Base-by-base conservation (phyloP, 2,888 invertebrate species). In the Drosophila melanosoma region DNA sequence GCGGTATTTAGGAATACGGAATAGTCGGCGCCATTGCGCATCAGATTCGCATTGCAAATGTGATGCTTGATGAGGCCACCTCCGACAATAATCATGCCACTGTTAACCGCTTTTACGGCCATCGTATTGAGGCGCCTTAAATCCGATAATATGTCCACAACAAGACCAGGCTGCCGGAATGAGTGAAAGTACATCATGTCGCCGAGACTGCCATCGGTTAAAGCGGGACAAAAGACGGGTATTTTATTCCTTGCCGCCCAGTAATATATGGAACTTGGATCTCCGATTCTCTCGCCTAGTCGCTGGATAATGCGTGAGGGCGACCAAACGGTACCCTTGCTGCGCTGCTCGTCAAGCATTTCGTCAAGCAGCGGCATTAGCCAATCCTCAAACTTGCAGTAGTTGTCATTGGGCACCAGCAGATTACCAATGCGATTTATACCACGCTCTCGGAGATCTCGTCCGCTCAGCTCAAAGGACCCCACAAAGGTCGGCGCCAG, bases 181-280 rank as follows among this genome's bases (percentile, higher is more conserved):
- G 99, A 98, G 93, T 99, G 99, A 91, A 99, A 99, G 93, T 98
- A 99, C 95, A 99, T 97, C 99, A 99, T 99, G 92, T 99, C 99
- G 0, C 99, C 99, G 72, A 97, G 94, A 82, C 98, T 98, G 1
- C 99, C 99, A 94, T 99, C 99, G 0, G 99, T 99, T 72, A 99
- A 94, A 0, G 99, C 99, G 0, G 99, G 99, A 93, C 99, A 97
- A 92, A 98, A 99, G 0, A 99, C 97, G 0, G 99, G 99, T 91
- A 99, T 99, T 90, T 98, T 96, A 93, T 99, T 99, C 92, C 96
- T 97, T 86, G 97, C 96, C 20, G 99, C 98, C 99, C 99, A 99
- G 90, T 99, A 99, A 91, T 97, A 99, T 65, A 99, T 97, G 1
- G 99, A 99, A 26, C 96, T 96, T 83, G 96, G 95, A 93, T 99